Base-by-base conservation (phyloP, 1,140 invertebrate genomes). In the Eurosta solidaginis region DNA sequence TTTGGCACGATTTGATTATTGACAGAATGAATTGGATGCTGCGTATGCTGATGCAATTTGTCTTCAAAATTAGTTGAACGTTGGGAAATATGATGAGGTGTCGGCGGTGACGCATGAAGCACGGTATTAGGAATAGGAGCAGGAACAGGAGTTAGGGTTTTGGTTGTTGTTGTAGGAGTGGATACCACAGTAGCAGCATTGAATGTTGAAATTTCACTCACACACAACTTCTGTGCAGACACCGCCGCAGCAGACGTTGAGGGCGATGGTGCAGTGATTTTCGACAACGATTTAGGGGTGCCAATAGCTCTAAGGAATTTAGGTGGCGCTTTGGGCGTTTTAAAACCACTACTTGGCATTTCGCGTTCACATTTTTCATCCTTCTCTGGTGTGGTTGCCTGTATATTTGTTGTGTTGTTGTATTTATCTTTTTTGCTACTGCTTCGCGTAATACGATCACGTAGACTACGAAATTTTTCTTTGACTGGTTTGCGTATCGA, bases 401-500 rank as follows among this genome's bases (percentile, higher is more conserved):
- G 27, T 14, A 25, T 44, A 44, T 59, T 59, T 14, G 45, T n/a
- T n/a, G n/a, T n/a, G n/a, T n/a, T 7, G 27, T 22, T 45, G 42
- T 52, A 50, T 68, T 79, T 79, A n/a, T 79, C 79, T 0, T 83
- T 79, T 0, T 82, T 82, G 76, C 83, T 86, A 77, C 79, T 85
- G 77, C 85, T 86, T 1, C 85, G 79, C 0, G 85, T 86, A 2
- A 87, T 82, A 36, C 86, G 79, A 36, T 81, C 81, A 25, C 83
- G 81, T 45, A 87, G 81, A 52, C 76, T 82, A 29, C 83, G 85
- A 22, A 87, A 50, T 54, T 83, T 87, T 14, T 86, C 85, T 33
- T 87, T 87, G 0, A 88, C 82, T 0, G 86, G 85, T 42, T 83
- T 84, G n/a, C 81, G 54, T 44, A 84, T 86, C 6, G 85, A 85